phyloP scores from a whole-genome alignment of 2,797 vertebrate species.

The Cossypha caffra region DNA sequence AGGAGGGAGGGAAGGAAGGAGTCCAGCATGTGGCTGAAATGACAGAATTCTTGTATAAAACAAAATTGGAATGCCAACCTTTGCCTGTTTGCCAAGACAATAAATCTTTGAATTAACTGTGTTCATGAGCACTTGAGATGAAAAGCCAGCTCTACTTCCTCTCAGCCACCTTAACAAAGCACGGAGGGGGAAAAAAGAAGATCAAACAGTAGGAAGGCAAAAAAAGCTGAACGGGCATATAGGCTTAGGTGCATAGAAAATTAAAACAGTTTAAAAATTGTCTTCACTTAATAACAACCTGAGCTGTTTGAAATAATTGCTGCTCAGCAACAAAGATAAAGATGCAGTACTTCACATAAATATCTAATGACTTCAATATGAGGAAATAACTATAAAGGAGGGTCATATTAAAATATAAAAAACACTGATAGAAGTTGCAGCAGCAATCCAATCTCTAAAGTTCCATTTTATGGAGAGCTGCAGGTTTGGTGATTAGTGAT shows the following conservation, averaged over 20 bases:
- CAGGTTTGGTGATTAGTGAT: neutral
- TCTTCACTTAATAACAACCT: constrained; percentile 24
- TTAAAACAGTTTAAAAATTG: constrained; percentile 8
- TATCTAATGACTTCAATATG: constrained; percentile 24
- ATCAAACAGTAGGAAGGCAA: neutral
- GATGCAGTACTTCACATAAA: constrained; percentile 26
- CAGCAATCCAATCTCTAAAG: neutral
- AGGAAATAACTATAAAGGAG: constrained; percentile 40
- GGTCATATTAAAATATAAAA: constrained; percentile 56
- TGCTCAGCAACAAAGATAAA: constrained; percentile 39
- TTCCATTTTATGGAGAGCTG: neutral
- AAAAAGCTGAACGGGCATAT: constrained; percentile 17
- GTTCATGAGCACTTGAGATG: neutral
- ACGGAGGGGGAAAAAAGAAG: neutral
- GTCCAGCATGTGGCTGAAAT: neutral
- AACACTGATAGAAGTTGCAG: neutral
- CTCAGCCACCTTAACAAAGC: constrained; percentile 4
- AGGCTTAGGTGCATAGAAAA: neutral
- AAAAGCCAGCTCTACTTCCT: neutral
- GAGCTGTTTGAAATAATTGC: constrained; percentile 23
- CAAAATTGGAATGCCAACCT: neutral
- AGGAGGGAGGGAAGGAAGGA: neutral
- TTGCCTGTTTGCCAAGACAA: neutral
- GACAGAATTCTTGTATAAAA: neutral
- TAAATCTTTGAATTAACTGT: constrained; percentile 21